These are phyloP conservation scores for Poecilia latipinna DNA, from an alignment of 2,113 vertebrate species.

Conservation along the genomic window DNA sequence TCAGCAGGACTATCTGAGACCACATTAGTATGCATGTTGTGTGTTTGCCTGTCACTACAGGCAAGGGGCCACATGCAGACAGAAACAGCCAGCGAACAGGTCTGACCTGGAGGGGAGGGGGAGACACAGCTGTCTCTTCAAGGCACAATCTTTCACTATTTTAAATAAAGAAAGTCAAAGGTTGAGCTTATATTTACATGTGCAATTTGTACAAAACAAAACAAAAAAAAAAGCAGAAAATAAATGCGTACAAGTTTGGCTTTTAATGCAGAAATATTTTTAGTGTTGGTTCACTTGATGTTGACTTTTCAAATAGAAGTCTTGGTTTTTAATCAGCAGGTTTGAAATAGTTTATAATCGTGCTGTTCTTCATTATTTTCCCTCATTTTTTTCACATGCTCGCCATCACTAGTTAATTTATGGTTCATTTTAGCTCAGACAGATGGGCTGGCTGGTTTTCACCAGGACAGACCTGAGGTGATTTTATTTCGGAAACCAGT, in stretches of 20 bases:
- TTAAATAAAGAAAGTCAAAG: background rate
- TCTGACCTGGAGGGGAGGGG: constrained; percentile 13
- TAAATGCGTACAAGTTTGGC: background rate
- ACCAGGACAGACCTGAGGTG: constrained; percentile 20
- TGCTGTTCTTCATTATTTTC: background rate
- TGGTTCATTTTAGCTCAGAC: constrained; percentile 34
- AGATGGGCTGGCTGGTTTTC: constrained; percentile 25
- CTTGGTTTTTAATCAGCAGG: background rate
- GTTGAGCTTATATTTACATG: background rate
- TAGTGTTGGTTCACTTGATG: background rate
- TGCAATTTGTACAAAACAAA: background rate
- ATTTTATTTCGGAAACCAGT: constrained; percentile 34
- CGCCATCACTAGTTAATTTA: constrained; percentile 2
- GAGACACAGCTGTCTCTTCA: constrained; percentile 35
- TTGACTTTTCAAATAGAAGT: background rate
- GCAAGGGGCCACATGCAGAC: constrained; percentile 22
- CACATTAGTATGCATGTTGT: constrained; percentile 63
- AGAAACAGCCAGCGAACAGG: constrained; percentile 25
- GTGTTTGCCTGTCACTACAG: constrained; percentile 42
- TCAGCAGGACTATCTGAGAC: constrained; percentile 26
- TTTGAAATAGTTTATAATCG: background rate
- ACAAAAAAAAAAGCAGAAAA: background rate
- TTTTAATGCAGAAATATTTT: background rate
- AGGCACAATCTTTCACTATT: constrained; percentile 4
- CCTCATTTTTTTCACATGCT: constrained; percentile 5